Evolutionary conservation across 2,888 invertebrate species (phyloP), one percentile per base, ranked within the genome.

Genomic region (Blera fallax): DNA sequence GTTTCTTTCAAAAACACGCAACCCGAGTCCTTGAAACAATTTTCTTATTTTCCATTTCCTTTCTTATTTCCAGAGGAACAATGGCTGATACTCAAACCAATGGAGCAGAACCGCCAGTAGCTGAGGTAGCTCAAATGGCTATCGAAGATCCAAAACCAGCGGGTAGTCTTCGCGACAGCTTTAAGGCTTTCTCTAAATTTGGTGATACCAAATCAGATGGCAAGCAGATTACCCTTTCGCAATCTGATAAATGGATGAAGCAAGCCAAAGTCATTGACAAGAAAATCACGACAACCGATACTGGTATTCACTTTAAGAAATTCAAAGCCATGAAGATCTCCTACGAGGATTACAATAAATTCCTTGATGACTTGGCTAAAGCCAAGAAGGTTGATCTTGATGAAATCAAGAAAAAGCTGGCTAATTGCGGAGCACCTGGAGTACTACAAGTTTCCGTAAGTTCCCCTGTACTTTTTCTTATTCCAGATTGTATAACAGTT

Each of bases 241-340:
- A 98, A 91, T 96, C 96, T 90, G 98, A 98, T 92, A 98, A 97
- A 92, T 98, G 98, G 98, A 96, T 98, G 95, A 97, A 97, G 90
- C 98, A 98, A 90, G 97, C 97, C 0, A 96, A 95, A 89, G 95
- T 95, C 7, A 96, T 97, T 88, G 97, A 94, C 88, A 97, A 97
- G 92, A 96, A 96, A 90, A 95, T 97, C 87, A 96, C 96, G 0
- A 97, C 98, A 14, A 97, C 97, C 2, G 98, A 98, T 90, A 98
- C 97, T 0, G 97, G 96, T 52, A 97, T 98, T 87, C 95, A 95
- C 91, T 98, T 97, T 92, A 97, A 97, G 91, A 97, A 97, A 91
- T 94, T 97, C 88, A 97, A 97, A 94, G 95, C 94, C 56, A 93
- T 95, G 91, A 97, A 97, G 91, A 94, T 97, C 18, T 94, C 94